Conservation (phyloP, 2,888 invertebrate genomes). For the Cephalotes varians region DNA sequence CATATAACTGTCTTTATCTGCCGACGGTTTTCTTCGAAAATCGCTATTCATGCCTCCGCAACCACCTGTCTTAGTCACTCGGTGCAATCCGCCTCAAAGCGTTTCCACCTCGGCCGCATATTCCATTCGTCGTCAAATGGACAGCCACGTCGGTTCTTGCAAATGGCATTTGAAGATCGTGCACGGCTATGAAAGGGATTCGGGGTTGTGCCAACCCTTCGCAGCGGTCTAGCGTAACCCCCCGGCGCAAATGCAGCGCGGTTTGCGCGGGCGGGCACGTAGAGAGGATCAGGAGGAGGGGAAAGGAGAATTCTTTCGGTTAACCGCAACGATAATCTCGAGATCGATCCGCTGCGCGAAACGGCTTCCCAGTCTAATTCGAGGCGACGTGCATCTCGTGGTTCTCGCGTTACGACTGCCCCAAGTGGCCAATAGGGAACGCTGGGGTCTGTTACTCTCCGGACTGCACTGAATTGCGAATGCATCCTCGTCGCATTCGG, state of each 20-base stretch:
- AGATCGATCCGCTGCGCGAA: constrained; percentile 64
- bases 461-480: constrained; percentile 43
- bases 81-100: constrained; percentile 32
- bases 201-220: constrained; percentile 57
- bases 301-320: constrained; percentile 67
- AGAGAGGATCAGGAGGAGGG: constrained; percentile 14
- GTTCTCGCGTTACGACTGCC: constrained; percentile 44
- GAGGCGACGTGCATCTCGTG: constrained; percentile 47
- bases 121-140: constrained; percentile 50
- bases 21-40: background rate
- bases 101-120: constrained; percentile 22
- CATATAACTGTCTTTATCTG: constrained; percentile 30
- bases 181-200: constrained; percentile 65
- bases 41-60: constrained; percentile 28
- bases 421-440: constrained; percentile 48
- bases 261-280: constrained; percentile 18
- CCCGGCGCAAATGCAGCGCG: constrained; percentile 50
- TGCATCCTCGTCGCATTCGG: constrained; percentile 31
- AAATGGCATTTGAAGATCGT: constrained; percentile 62
- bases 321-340: constrained; percentile 68
- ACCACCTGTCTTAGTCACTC: constrained; percentile 28
- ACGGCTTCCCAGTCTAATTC: constrained; percentile 49
- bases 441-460: constrained; percentile 33
- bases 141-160: constrained; percentile 58
- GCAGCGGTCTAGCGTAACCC: constrained; percentile 51